These are phyloP conservation scores for Clavelina lepadiformis DNA, from an alignment of 23 tunicate genomes.

Conservation along the genomic window DNA sequence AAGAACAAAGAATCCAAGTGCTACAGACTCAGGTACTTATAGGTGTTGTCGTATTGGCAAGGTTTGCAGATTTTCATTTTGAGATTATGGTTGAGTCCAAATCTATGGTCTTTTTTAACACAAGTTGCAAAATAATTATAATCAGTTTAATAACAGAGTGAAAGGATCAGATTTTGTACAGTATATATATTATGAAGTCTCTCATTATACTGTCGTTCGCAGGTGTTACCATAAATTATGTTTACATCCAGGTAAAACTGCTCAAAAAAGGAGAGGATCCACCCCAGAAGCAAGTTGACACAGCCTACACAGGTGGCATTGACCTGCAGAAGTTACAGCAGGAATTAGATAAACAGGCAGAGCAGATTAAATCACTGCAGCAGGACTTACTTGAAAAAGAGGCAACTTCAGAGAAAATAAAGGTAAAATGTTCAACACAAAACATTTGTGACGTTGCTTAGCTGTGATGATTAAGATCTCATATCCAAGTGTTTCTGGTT, in stretches of 20 bases:
- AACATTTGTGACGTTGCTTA: conserved; percentile 1
- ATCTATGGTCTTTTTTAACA: background rate
- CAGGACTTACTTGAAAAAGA: conserved; percentile 47
- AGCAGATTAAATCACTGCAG: conserved; percentile 45
- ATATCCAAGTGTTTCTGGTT: background rate
- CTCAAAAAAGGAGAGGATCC: conserved; percentile 8
- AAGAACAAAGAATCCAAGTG: conserved; percentile 60
- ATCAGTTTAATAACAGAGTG: too few relatives aligned
- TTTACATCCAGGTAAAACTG: conserved; percentile 19
- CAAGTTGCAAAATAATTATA: too few relatives aligned
- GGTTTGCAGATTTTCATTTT: background rate
- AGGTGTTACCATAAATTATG: too few relatives aligned
- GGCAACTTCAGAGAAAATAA: conserved; percentile 53
- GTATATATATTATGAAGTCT: background rate
- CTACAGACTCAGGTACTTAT: conserved; percentile 64
- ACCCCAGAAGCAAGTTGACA: background rate
- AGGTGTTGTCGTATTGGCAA: too few relatives aligned
- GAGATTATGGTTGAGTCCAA: background rate
- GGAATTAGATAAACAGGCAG: conserved; percentile 9
- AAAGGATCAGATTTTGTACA: background rate
- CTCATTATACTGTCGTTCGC: too few relatives aligned
- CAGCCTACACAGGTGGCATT: background rate
- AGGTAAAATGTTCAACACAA: conserved; percentile 22
- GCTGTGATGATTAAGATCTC: background rate
- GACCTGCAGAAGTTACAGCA: background rate